Percentiles rank a stretch among this genome's conserved stretches.
These are phyloP conservation scores for Lophochroa leadbeateri DNA, from an alignment of 2,113 vertebrate genomes.

Conservation along the genomic window DNA sequence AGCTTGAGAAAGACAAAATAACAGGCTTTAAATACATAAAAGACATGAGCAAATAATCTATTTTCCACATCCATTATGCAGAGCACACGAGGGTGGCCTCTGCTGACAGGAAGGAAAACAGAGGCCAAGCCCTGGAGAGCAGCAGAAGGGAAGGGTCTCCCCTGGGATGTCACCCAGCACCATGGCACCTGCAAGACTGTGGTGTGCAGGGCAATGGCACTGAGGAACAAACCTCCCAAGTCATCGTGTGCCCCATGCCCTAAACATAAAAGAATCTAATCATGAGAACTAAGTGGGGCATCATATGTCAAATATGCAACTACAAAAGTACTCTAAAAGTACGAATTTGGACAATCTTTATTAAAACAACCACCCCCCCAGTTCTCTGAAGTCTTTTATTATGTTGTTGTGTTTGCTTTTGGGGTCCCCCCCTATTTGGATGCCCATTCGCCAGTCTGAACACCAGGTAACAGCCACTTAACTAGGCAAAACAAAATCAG, in stretches of 20 bases:
- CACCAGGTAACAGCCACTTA: not conserved
- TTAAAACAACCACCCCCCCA: too few relatives aligned
- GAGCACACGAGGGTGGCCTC: not conserved
- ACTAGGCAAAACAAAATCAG: not conserved
- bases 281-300: not conserved
- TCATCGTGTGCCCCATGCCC: rapidly evolving
- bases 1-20: not conserved
- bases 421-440: too few relatives aligned
- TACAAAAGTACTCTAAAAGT: too few relatives aligned
- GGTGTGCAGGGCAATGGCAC: rapidly evolving
- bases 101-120: not conserved
- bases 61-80: not conserved
- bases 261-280: not conserved
- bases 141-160: not conserved
- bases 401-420: too few relatives aligned
- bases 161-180: not conserved
- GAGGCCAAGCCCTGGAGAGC: not conserved
- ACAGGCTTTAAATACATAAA: not conserved
- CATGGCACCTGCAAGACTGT: rapidly evolving
- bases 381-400: too few relatives aligned
- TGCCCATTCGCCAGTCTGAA: not conserved
- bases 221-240: not conserved
- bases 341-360: too few relatives aligned
- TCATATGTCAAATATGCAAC: not conserved
- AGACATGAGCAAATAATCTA: not conserved